phyloP scores from a whole-genome alignment of 2,113 vertebrate genomes.

The Carassius carassius region DNA sequence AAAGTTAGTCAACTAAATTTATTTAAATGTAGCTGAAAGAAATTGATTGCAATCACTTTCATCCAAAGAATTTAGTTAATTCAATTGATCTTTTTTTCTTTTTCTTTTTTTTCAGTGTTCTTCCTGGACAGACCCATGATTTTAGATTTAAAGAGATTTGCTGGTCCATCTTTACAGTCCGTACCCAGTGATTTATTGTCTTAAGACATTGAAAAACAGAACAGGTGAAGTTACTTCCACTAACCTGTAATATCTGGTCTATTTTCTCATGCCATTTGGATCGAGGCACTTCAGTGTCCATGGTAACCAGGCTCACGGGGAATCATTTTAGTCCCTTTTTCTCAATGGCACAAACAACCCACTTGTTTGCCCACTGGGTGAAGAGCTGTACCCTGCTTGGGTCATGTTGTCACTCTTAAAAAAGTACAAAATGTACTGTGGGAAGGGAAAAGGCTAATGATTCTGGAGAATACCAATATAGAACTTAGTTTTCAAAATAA shows the following conservation, averaged over 20 bases:
- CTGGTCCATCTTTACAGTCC: neutral
- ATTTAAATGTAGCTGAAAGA: no score
- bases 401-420: constrained; percentile 24
- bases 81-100: no score
- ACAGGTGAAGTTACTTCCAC: constrained; percentile 1
- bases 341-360: constrained; percentile 33
- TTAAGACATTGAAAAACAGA: neutral
- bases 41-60: no score
- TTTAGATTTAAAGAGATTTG: neutral
- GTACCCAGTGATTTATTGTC: neutral
- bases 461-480: neutral
- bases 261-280: constrained; percentile 13
- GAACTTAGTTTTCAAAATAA: constrained; percentile 4
- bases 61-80: no score
- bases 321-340: constrained; percentile 14
- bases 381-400: constrained; percentile 26
- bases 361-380: neutral
- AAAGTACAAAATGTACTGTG: neutral
- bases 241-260: constrained; percentile 1
- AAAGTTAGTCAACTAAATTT: no score
- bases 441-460: neutral
- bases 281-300: constrained; percentile 52
- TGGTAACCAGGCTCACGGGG: constrained; percentile 55
- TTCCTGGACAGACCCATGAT: neutral
- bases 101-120: no score